These are phyloP conservation scores for Calvadosia cruxmelitensis DNA, from an alignment of 30 jellyfish, hydroid and myxozoan species.

Conservation along the genomic window DNA sequence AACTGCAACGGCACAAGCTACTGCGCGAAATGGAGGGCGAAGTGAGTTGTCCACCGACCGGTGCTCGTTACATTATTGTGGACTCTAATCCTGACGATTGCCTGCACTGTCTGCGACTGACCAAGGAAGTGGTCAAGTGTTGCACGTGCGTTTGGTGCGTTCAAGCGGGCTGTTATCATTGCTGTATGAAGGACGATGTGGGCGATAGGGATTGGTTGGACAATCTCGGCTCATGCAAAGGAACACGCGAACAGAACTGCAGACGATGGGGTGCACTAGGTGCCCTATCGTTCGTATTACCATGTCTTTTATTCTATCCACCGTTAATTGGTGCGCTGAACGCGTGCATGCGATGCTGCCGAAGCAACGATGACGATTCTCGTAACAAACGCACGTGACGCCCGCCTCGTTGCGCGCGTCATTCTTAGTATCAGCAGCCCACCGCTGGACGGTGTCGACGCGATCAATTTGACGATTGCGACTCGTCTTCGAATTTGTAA, in stretches of 20 bases:
- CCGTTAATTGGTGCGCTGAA: constrained; percentile 23
- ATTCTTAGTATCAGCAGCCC: background rate
- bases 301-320: constrained; percentile 41
- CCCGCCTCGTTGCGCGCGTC: background rate
- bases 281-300: constrained; percentile 18
- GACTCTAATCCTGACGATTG: background rate
- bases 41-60: background rate
- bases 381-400: background rate
- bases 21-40: background rate
- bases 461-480: no score
- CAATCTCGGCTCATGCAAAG: constrained; percentile 23
- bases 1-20: background rate
- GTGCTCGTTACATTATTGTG: background rate
- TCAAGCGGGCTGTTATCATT: constrained; percentile 74
- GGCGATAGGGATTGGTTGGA: constrained; percentile 58
- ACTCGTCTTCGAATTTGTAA: no score
- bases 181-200: constrained; percentile 60
- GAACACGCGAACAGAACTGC: constrained; percentile 4
- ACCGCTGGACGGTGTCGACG: no score
- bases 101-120: background rate
- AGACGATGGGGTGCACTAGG: constrained; percentile 34
- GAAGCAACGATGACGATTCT: background rate
- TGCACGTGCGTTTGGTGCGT: constrained; percentile 83
- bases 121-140: background rate
- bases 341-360: constrained; percentile 20